Conservation (phyloP, 2,797 vertebrate genomes). For the Epinephelus awoara region DNA sequence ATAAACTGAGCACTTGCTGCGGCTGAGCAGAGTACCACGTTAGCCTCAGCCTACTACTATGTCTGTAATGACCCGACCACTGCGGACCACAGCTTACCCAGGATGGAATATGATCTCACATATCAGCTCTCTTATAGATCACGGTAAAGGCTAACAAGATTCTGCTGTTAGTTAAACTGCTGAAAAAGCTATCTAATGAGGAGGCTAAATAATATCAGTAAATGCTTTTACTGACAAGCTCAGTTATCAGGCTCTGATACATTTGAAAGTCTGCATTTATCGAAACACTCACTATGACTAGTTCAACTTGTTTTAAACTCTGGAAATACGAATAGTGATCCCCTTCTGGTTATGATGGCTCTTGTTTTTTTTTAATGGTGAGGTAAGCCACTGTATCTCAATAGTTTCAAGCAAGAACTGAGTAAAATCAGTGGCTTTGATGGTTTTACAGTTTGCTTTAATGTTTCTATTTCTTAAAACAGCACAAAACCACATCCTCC, state of each 20-base stretch:
- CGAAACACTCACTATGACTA: not conserved
- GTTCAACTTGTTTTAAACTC: not conserved
- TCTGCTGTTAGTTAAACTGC: constrained; percentile 21
- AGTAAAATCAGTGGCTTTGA: not conserved
- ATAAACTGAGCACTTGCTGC: constrained; percentile 22
- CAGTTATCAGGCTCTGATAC: not conserved
- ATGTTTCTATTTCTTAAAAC: constrained; percentile 9
- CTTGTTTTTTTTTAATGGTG: not conserved
- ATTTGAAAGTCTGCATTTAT: not conserved
- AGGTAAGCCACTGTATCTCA: not conserved
- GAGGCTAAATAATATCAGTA: not conserved
- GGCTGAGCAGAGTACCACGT: constrained; percentile 22
- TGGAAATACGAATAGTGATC: not conserved
- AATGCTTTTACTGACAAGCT: not conserved
- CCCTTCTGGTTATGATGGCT: not conserved
- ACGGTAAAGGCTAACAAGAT: constrained; percentile 5
- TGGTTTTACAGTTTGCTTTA: constrained; percentile 2
- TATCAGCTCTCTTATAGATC: constrained; percentile 15
- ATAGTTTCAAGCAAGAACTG: not conserved
- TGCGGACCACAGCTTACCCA: constrained; percentile 2
- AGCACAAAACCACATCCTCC: not conserved
- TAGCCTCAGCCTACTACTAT: constrained; percentile 43
- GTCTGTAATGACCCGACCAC: not conserved
- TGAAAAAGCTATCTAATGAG: not conserved
- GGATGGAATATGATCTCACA: constrained; percentile 29